Percentiles rank a stretch among this genome's conserved stretches.
Conservation (phyloP, 2,888 invertebrate species). For the Crocallis elinguaria region DNA sequence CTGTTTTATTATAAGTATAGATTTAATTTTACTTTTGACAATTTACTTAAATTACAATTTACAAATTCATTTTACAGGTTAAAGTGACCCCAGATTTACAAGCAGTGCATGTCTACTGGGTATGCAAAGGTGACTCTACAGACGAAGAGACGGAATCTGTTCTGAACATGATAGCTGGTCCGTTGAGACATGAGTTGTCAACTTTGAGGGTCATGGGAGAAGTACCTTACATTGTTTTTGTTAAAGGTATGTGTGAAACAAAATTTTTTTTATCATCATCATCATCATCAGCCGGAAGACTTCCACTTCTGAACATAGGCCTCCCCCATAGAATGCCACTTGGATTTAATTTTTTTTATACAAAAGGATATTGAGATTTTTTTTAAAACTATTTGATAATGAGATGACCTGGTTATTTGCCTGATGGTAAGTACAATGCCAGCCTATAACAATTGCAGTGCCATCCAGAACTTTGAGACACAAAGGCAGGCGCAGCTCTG, state of each 20-base stretch:
- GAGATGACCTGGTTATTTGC: no score
- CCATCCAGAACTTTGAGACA: no score
- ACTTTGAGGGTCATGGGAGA: slow-evolving; percentile 90
- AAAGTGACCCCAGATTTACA: slow-evolving; percentile 88
- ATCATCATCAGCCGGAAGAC: background rate
- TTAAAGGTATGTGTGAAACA: slow-evolving; percentile 80
- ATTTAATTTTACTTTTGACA: no score
- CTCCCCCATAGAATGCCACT: no score
- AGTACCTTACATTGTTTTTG: slow-evolving; percentile 90
- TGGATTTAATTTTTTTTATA: no score
- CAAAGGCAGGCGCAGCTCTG: no score
- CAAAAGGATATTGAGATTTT: no score
- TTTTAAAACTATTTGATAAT: no score
- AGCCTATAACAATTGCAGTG: no score
- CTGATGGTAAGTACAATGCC: no score
- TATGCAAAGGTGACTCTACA: slow-evolving; percentile 79
- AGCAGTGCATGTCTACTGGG: slow-evolving; percentile 89
- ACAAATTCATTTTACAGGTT: slow-evolving; percentile 67
- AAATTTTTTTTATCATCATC: background rate
- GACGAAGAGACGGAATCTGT: slow-evolving; percentile 82
- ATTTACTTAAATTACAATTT: background rate
- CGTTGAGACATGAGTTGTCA: slow-evolving; percentile 89
- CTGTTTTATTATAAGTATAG: no score
- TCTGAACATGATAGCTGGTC: slow-evolving; percentile 83
- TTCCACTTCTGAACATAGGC: no score